Conservation (phyloP, 2,113 vertebrate species). For the Camelus bactrianus region DNA sequence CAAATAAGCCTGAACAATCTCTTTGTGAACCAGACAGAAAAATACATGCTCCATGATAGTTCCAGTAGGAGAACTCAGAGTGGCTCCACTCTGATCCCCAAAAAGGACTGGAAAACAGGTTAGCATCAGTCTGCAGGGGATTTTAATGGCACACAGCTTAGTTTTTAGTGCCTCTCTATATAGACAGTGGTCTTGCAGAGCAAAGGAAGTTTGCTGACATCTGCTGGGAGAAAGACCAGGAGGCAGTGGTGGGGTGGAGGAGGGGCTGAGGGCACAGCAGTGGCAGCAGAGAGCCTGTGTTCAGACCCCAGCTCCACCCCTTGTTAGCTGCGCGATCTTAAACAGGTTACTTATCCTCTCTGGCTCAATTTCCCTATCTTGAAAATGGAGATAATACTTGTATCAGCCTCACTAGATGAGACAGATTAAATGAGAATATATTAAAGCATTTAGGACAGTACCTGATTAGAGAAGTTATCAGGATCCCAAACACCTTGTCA, state of each 20-base stretch:
- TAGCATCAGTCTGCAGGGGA: background rate
- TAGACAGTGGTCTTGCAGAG: background rate
- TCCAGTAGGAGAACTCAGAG: background rate
- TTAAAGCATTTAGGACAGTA: background rate
- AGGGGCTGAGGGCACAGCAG: background rate
- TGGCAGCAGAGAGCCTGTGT: background rate
- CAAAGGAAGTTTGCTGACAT: conserved; percentile 62
- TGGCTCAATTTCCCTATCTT: conserved; percentile 22
- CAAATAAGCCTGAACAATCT: background rate
- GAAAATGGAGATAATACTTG: conserved; percentile 46
- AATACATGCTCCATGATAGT: background rate
- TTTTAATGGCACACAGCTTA: background rate
- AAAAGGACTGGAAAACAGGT: background rate
- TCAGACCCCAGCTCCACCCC: background rate
- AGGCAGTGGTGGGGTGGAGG: background rate
- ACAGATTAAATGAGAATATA: background rate
- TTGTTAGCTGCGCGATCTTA: background rate
- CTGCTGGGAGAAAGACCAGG: conserved; percentile 60
- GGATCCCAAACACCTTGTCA: background rate
- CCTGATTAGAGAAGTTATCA: background rate
- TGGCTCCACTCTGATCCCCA: background rate
- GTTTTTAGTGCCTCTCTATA: background rate
- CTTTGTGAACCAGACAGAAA: background rate
- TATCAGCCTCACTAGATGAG: background rate
- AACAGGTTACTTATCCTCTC: background rate